phyloP scores from a whole-genome alignment of 2,888 invertebrate genomes.

The Caenorhabditis doughertyi region DNA sequence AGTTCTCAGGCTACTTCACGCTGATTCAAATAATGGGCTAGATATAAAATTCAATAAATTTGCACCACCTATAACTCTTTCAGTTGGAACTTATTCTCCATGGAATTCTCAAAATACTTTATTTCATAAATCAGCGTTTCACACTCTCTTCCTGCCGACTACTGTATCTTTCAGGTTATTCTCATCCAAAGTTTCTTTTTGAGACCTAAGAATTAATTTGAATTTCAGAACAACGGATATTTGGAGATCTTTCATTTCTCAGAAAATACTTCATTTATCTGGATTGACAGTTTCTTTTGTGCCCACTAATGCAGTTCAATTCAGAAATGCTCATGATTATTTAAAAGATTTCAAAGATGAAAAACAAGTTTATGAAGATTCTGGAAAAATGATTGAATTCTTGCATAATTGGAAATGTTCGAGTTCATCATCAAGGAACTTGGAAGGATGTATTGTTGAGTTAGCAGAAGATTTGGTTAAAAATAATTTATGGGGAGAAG shows the following conservation, averaged over 20 bases:
- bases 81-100: slow-evolving; percentile 68
- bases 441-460: slow-evolving; percentile 51
- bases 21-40: slow-evolving; percentile 54
- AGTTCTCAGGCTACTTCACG: slow-evolving; percentile 63
- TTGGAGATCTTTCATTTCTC: slow-evolving; percentile 71
- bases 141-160: slow-evolving; percentile 70
- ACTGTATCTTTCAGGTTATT: slow-evolving; percentile 66
- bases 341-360: slow-evolving; percentile 70
- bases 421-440: neutral
- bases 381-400: slow-evolving; percentile 63
- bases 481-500: slow-evolving; percentile 48
- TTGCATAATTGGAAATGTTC: slow-evolving; percentile 63
- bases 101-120: slow-evolving; percentile 75
- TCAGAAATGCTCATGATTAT: slow-evolving; percentile 70
- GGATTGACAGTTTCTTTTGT: slow-evolving; percentile 68
- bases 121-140: slow-evolving; percentile 70
- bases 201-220: neutral
- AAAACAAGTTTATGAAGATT: slow-evolving; percentile 65
- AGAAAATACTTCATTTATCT: slow-evolving; percentile 67
- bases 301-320: slow-evolving; percentile 70
- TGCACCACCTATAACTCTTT: slow-evolving; percentile 67
- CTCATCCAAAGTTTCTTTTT: too few species aligned
- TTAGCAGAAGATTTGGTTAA: slow-evolving; percentile 54
- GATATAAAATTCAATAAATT: slow-evolving; percentile 65
- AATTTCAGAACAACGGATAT: slow-evolving; percentile 68